Base-by-base conservation (phyloP, 2,113 vertebrate species). In the Cyphomyrus plagiostoma region DNA sequence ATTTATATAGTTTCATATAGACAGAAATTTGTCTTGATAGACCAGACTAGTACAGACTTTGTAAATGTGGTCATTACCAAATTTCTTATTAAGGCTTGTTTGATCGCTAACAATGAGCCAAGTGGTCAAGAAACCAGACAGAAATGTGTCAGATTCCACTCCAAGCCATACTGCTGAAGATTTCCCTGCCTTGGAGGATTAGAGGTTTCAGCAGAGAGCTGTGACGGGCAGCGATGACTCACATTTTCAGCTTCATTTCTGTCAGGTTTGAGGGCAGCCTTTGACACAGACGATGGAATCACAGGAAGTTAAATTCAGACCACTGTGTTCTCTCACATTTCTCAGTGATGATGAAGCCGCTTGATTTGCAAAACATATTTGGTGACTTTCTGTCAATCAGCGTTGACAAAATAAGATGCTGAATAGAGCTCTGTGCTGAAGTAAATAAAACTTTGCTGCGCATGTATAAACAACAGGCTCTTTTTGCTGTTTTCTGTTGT, bases 81-180 rank as follows among this genome's bases (percentile, higher is more conserved):
- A 49, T 50, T 50, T 49, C 21, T 86, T 86, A 26, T 86, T 86
- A 49, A 86, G 9, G 10, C 49, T 50, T 46, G 9, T 86, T 86
- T 49, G 45, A 86, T 49, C 83, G 46, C 19, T 49, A 50, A 48
- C 74, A 80, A 80, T 26, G 45, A 15, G 42, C 13, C 50, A 17
- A 42, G 35, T 86, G 45, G 45, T 49, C 46, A n/a, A 42, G 17
- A 80, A 80, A 17, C 35, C 9, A 49, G 92, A 92, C 91, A 93
- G 93, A 92, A 92, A 91, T 93, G 90, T 86, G 89, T 52, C 89
- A 92, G 93, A 94, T 94, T 95, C 93, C 95, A 93, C 93, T 95
- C 92, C 58, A 88, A 91, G 90, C 90, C 92, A 92, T 52, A 91
- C 93, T 93, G 94, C 94, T 91, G 92, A 77, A 88, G 50, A 94